phyloP scores from a whole-genome alignment of 2,888 invertebrate species.

The Brachyopa scutellaris region DNA sequence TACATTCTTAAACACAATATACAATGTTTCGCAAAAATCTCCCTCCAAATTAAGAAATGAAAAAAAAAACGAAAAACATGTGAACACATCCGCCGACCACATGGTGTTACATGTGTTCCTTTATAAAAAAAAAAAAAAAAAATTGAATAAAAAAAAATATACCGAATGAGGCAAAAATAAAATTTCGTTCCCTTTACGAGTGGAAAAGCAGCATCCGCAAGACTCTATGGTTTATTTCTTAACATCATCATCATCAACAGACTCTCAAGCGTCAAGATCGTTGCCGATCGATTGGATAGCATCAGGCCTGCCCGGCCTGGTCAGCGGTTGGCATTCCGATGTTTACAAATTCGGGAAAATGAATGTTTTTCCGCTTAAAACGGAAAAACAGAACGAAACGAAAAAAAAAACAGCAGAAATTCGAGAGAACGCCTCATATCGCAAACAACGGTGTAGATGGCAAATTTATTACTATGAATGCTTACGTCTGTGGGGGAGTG shows the following conservation, averaged over 20 bases:
- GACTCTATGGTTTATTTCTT: conserved; percentile 30
- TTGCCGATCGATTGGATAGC: conserved; percentile 33
- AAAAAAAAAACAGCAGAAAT: conserved; percentile 6
- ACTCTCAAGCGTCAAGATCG: conserved; percentile 44
- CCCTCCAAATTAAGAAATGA: not conserved
- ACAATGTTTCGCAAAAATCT: not conserved
- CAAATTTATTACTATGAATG: conserved; percentile 23
- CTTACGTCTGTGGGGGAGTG: conserved; percentile 16
- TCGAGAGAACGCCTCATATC: conserved; percentile 6
- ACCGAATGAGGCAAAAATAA: conserved; percentile 33
- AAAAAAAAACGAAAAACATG: not conserved
- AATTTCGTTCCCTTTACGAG: not conserved
- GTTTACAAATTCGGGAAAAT: conserved; percentile 26
- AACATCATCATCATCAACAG: conserved; percentile 49
- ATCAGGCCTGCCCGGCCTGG: not conserved
- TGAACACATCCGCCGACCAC: conserved; percentile 22
- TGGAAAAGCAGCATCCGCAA: not conserved
- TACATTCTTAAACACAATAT: not conserved
- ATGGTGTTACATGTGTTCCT: conserved; percentile 19
- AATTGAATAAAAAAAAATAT: too few relatives aligned
- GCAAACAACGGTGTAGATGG: conserved; percentile 14
- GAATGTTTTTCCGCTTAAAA: conserved; percentile 28
- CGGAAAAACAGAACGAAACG: not conserved
- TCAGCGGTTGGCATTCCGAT: conserved; percentile 25
- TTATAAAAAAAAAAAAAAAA: too few relatives aligned